Evolutionary conservation across 2,797 vertebrate genomes (phyloP), one percentile per base, ranked within the genome.

Genomic region (Gastrophryne carolinensis): DNA sequence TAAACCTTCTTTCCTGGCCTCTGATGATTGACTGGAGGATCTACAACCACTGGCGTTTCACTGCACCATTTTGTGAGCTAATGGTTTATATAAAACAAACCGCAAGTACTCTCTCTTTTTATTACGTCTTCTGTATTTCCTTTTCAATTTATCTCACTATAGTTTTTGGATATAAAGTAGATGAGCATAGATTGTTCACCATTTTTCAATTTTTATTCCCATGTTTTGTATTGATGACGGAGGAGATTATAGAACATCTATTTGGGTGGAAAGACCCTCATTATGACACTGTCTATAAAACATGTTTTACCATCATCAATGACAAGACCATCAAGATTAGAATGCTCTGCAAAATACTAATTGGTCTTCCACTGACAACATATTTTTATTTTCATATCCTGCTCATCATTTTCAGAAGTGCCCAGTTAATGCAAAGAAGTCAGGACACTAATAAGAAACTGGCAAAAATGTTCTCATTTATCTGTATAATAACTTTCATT

Each of bases 251-350:
- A 60, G 65, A 87, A 70, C 78, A 86, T 82, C 23, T 82, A 13
- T 12, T 80, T 23, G 72, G 47, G 34, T 41, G 41, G 53, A 78
- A 26, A 4, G 79, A 80, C 62, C 19, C 66, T 37, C 83, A 85
- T 78, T 82, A 87, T 23, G 75, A 89, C 47, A 26, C 56, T 34
- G 72, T 73, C 52, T 72, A 84, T 35, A 65, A 76, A 69, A 87
- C 87, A 37, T 90, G 80, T 13, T 90, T 90, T 50, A 87, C 81
- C 79, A 87, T 83, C 66, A 84, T 82, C 29, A 86, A 86, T 50
- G 85, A 84, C 32, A 15, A 75, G 60, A 27, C 82, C 61, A 72
- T 81, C 62, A 78, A 80, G 69, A 26, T 83, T 35, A 58, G 75
- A 37, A 50, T 85, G 53, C 70, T 86, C 75, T 78, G 81, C 32